Conservation (phyloP, 2,113 vertebrate species). For the Psettodes erumei region DNA sequence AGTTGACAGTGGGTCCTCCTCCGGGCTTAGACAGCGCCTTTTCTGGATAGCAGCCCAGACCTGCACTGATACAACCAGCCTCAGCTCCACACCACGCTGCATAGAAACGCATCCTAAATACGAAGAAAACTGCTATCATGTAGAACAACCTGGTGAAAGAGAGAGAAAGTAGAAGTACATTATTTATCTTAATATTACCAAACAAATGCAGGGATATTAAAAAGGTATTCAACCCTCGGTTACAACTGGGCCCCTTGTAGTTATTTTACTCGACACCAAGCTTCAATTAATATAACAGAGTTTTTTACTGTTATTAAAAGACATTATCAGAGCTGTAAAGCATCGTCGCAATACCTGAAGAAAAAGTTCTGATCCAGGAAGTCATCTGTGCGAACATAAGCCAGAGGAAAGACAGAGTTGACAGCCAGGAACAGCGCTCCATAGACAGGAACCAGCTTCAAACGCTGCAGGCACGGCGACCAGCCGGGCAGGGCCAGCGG, state of each 20-base stretch:
- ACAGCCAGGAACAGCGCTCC: constrained; percentile 85
- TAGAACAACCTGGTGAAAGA: constrained; percentile 85
- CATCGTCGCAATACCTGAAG: constrained; percentile 72
- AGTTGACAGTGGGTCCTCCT: constrained; percentile 88
- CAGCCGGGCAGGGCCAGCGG: constrained; percentile 83
- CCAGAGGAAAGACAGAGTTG: constrained; percentile 86
- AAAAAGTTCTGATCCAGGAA: constrained; percentile 85
- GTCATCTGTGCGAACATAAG: constrained; percentile 85
- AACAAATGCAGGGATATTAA: not conserved
- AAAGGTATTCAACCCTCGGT: not conserved
- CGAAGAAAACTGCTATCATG: constrained; percentile 90
- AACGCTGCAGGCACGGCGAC: constrained; percentile 83
- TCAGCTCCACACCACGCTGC: constrained; percentile 91
- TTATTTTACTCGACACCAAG: not conserved
- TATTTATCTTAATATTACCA: not conserved
- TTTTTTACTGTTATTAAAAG: not conserved
- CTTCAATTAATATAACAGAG: not conserved
- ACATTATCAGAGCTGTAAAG: not conserved
- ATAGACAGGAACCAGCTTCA: constrained; percentile 86
- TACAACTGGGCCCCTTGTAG: not conserved
- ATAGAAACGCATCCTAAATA: constrained; percentile 94
- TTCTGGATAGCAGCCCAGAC: constrained; percentile 90
- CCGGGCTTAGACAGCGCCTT: constrained; percentile 86
- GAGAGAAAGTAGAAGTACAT: not conserved
- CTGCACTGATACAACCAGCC: constrained; percentile 89